Conservation (phyloP, 2,797 vertebrate genomes). For the Allobates femoralis region DNA sequence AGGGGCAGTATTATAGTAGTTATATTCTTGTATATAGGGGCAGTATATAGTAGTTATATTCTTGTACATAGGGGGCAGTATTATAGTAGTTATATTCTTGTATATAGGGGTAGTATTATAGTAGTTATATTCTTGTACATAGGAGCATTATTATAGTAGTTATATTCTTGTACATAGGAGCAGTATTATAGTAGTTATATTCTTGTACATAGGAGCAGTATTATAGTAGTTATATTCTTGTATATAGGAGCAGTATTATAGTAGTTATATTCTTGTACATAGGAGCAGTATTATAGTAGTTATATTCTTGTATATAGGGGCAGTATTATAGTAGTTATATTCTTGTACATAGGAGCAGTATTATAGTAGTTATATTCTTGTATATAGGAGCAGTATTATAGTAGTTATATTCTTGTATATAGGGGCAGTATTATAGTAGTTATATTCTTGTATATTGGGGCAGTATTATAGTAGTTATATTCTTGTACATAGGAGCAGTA, state of each 20-base stretch:
- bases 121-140: conserved; percentile 14
- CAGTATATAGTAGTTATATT: conserved; percentile 3
- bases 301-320: conserved; percentile 16
- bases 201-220: background rate
- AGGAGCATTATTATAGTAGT: background rate
- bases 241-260: conserved; percentile 16
- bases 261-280: conserved; percentile 22
- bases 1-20: background rate
- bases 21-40: conserved; percentile 2
- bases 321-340: conserved; percentile 9
- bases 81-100: conserved; percentile 8
- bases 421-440: background rate
- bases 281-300: conserved; percentile 10
- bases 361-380: conserved; percentile 12
- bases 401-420: conserved; percentile 5
- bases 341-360: conserved; percentile 3
- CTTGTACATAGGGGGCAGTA: too few relatives aligned
- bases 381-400: background rate
- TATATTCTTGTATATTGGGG: background rate
- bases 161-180: conserved; percentile 5
- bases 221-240: conserved; percentile 21
- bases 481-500: conserved; percentile 4
- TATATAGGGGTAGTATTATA: conserved; percentile 3
- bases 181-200: conserved; percentile 18
- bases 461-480: conserved; percentile 9